Percentiles rank a stretch among this genome's conserved stretches.
Conservation (phyloP, 2,888 invertebrate genomes). For the Podabrus alpinus region DNA sequence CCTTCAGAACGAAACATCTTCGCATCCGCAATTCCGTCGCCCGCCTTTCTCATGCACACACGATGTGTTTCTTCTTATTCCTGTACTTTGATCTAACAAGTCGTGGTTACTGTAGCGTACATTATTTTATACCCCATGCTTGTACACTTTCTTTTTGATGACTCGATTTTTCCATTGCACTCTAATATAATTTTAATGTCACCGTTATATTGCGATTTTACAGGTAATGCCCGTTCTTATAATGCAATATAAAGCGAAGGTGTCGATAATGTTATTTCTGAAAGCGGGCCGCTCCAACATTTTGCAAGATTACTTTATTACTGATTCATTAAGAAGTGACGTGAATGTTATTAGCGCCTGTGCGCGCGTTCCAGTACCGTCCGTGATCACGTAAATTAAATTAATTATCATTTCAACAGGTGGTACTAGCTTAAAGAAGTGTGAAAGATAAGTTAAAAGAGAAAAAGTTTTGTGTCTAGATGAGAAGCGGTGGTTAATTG, state of each 20-base stretch:
- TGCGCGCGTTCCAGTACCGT: constrained; percentile 34
- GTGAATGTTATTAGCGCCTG: constrained; percentile 38
- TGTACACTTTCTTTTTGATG: constrained; percentile 11
- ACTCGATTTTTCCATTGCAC: constrained; percentile 26
- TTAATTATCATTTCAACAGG: constrained; percentile 53
- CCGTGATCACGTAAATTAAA: constrained; percentile 51
- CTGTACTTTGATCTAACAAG: constrained; percentile 29
- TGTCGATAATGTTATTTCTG: constrained; percentile 37
- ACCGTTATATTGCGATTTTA: constrained; percentile 29
- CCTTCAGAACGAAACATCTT: constrained; percentile 48
- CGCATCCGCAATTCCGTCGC: constrained; percentile 40
- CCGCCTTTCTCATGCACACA: constrained; percentile 33
- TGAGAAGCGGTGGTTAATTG: constrained; percentile 47
- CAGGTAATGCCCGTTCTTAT: constrained; percentile 29
- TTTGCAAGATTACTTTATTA: constrained; percentile 48
- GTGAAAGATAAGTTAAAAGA: constrained; percentile 36
- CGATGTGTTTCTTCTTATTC: constrained; percentile 29
- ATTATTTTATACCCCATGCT: constrained; percentile 20
- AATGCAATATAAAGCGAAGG: constrained; percentile 33
- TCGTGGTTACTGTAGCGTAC: constrained; percentile 30
- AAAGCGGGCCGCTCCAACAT: constrained; percentile 30
- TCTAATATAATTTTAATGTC: constrained; percentile 36
- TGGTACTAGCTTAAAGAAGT: constrained; percentile 43
- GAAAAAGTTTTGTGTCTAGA: constrained; percentile 46
- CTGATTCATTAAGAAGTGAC: constrained; percentile 46